These are phyloP conservation scores for Eubasilissa splendida DNA, from an alignment of 2,888 invertebrate genomes.

Conservation along the genomic window DNA sequence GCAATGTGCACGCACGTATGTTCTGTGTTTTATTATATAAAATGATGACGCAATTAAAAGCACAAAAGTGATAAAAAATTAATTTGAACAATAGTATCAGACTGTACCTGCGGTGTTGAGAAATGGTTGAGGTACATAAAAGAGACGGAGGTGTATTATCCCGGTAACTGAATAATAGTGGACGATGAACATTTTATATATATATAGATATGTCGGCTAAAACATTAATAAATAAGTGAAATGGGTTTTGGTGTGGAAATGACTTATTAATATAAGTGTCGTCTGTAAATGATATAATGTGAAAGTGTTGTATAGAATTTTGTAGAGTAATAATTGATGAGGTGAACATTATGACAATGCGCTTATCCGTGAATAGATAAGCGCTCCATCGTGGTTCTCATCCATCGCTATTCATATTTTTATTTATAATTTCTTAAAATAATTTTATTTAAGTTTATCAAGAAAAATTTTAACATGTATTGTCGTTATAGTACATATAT, in stretches of 20 bases:
- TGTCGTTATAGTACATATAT: constrained; percentile 46
- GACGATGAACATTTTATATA: neutral
- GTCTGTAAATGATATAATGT: constrained; percentile 57
- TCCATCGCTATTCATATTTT: constrained; percentile 37
- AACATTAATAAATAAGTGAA: constrained; percentile 27
- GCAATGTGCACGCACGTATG: constrained; percentile 9
- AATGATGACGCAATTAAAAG: constrained; percentile 5
- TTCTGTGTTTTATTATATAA: neutral
- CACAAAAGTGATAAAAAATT: constrained; percentile 41
- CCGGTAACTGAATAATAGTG: neutral
- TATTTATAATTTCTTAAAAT: constrained; percentile 43
- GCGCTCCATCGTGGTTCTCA: constrained; percentile 20
- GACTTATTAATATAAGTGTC: constrained; percentile 50
- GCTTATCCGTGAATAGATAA: constrained; percentile 17
- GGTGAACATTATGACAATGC: constrained; percentile 26
- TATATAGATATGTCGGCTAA: constrained; percentile 3
- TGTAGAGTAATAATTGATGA: constrained; percentile 45
- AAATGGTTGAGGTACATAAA: neutral
- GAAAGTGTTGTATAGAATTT: constrained; percentile 58
- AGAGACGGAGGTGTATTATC: constrained; percentile 1
- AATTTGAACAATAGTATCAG: no score
- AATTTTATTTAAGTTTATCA: constrained; percentile 44
- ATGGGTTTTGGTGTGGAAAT: constrained; percentile 43
- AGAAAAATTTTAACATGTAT: constrained; percentile 39
- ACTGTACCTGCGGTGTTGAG: neutral